A percentile compares a stretch with the other conserved stretches of the same genome.
Evolutionary conservation across 1,140 invertebrate genomes (phyloP).

Genomic region (Drosophila sturtevanti): DNA sequence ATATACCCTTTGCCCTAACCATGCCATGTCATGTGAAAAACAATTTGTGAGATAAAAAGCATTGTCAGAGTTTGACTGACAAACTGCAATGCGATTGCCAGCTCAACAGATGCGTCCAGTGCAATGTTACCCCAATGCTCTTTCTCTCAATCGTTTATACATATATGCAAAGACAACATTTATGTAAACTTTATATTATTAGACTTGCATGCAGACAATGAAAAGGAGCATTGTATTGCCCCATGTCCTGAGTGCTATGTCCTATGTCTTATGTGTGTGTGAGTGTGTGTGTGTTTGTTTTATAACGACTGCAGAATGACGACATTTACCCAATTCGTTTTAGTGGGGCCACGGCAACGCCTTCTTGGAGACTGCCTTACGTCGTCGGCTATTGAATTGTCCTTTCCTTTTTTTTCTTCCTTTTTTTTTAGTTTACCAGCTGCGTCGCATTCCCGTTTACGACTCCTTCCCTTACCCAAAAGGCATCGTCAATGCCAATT

Average conservation of each 20-base stretch:
- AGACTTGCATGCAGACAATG: conserved; percentile 61
- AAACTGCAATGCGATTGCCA: conserved; percentile 64
- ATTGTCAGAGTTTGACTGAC: conserved; percentile 41
- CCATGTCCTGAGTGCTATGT: conserved; percentile 28
- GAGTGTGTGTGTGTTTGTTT: conserved; percentile 54
- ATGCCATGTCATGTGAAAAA: conserved; percentile 2
- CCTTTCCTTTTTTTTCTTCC: conserved; percentile 25
- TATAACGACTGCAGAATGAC: conserved; percentile 53
- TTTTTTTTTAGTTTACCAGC: conserved; percentile 30
- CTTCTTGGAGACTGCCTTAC: conserved; percentile 8
- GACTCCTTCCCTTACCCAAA: conserved; percentile 7
- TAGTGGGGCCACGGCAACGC: conserved; percentile 9
- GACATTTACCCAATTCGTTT: conserved; percentile 72
- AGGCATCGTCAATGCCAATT: conserved; percentile 45
- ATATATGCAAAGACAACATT: conserved; percentile 77
- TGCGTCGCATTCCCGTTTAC: conserved; percentile 35
- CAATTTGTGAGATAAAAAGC: conserved; percentile 46
- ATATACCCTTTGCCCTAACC: not conserved
- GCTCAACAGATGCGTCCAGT: conserved; percentile 52
- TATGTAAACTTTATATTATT: conserved; percentile 77
- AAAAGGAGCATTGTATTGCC: conserved; percentile 31
- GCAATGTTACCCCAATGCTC: not conserved
- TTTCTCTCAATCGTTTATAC: conserved; percentile 44
- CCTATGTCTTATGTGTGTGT: conserved; percentile 24
- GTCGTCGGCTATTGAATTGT: conserved; percentile 49